These are phyloP conservation scores for Phalacrocorax brasilianus DNA, from an alignment of 2,113 vertebrate genomes.

Conservation along the genomic window DNA sequence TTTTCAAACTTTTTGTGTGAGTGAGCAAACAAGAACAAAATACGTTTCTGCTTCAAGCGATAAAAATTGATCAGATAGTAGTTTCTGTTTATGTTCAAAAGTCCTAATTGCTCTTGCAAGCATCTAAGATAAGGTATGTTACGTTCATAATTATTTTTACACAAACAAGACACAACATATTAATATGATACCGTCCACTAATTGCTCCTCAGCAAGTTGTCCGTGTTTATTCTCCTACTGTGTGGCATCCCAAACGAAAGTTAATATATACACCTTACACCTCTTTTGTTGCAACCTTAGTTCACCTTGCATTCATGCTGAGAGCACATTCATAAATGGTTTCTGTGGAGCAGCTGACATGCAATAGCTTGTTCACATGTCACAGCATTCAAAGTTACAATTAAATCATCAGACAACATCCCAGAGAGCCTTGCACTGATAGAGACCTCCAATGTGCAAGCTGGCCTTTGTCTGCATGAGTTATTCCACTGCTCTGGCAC, in stretches of 20 bases:
- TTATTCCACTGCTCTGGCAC: neutral
- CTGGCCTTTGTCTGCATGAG: neutral
- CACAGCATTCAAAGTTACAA: conserved; percentile 41
- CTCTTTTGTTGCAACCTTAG: conserved; percentile 1
- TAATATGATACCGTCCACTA: neutral
- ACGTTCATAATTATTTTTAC: neutral
- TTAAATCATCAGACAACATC: conserved; percentile 24
- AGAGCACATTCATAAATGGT: conserved; percentile 9
- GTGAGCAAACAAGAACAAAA: neutral
- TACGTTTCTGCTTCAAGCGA: neutral
- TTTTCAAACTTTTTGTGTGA: neutral
- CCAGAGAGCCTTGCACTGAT: neutral
- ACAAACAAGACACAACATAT: neutral
- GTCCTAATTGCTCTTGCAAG: neutral
- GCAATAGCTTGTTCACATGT: conserved; percentile 36
- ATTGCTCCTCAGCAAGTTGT: neutral
- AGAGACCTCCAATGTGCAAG: neutral
- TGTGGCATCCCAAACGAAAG: neutral
- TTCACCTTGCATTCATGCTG: conserved; percentile 29
- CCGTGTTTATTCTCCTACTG: neutral
- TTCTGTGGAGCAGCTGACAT: conserved; percentile 15
- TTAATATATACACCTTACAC: conserved; percentile 1
- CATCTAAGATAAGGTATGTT: neutral
- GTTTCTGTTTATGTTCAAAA: neutral
- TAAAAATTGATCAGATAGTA: neutral